Evolutionary conservation across 2,797 vertebrate species (phyloP), one percentile per base, ranked within the genome.

Genomic region (Momotus momota): DNA sequence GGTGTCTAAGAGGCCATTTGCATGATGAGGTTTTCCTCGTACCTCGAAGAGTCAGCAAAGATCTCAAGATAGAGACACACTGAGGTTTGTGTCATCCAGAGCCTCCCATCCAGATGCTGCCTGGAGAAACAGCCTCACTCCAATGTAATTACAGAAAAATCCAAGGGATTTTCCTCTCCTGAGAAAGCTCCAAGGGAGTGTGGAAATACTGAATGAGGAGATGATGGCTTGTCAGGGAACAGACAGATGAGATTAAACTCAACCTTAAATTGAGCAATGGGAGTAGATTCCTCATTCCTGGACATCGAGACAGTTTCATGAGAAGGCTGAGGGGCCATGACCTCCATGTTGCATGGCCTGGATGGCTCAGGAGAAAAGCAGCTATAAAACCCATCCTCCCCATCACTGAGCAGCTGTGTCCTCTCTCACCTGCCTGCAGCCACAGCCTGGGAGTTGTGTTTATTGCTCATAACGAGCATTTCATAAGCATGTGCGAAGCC

Each of bases 151-250:
- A 7, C 10, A 71, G 66, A 5, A 84, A 80, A 23, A 8, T 12
- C 3, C 3, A 5, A 13, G 3, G 25, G 0, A 3, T 17, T 54
- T 12, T 27, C 6, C 11, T 52, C 16, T 70, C 38, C 22, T 41
- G 35, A 12, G 14, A 62, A 62, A 87, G 29, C 27, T 72, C 15
- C 4, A 23, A 20, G 4, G 11, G 9, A 6, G 21, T 49, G 14
- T 51, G n/a, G 58, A 45, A 46, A 65, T 69, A 14, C 67, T 80
- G 27, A 40, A 35, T 23, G 55, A 70, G 61, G 43, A 58, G 6
- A 25, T 35, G 27, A 70, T 25, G 11, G 27, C 18, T 61, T 35
- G 21, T 29, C 62, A 49, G 12, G 45, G 8, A 70, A 25, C 26
- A 51, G 35, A 23, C 6, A 62, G 25, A 18, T 58, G 18, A 20